phyloP scores from a whole-genome alignment of 92 coral and sea anemone species.

The Umimayanthus kanabou region DNA sequence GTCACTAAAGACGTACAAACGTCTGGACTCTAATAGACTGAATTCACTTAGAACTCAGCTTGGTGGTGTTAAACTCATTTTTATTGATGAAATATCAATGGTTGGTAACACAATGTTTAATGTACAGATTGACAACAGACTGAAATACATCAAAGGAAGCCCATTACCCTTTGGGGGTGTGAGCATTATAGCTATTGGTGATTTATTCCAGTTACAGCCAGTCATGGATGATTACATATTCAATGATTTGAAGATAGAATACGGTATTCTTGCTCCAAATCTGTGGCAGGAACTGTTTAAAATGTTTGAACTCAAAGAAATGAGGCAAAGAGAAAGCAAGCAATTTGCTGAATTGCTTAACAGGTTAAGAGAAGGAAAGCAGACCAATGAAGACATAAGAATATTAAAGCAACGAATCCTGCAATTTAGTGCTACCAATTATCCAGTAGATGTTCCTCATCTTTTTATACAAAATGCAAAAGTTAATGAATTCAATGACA shows the following conservation, averaged over 20 bases:
- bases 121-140: no score
- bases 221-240: constrained; percentile 61
- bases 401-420: background rate
- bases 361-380: no score
- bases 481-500: constrained; percentile 65
- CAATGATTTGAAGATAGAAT: constrained; percentile 50
- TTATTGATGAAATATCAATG: background rate
- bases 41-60: background rate
- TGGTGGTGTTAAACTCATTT: constrained; percentile 8
- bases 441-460: constrained; percentile 57
- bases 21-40: background rate
- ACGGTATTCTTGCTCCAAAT: background rate
- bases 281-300: no score
- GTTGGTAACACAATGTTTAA: no score
- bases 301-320: constrained; percentile 39
- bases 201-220: constrained; percentile 63
- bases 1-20: background rate
- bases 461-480: constrained; percentile 63
- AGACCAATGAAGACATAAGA: constrained; percentile 47
- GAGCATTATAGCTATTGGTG: constrained; percentile 57
- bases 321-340: constrained; percentile 63
- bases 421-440: background rate
- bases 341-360: no score
- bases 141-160: no score
- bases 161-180: no score